phyloP scores from a whole-genome alignment of 2,113 vertebrate species.

The Lota lota region DNA sequence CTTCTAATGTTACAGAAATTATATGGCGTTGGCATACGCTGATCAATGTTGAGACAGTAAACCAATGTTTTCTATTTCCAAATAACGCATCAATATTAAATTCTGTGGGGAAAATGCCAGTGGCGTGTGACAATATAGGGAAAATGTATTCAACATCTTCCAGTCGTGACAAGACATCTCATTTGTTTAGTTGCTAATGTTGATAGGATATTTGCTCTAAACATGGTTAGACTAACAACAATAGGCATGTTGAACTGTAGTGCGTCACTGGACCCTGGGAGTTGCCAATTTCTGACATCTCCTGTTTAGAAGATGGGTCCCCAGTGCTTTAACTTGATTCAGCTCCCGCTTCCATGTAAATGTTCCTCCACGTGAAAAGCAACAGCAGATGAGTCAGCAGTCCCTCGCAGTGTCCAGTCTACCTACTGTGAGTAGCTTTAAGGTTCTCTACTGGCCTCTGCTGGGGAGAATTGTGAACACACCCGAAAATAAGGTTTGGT shows the following conservation, averaged over 20 bases:
- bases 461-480: constrained; percentile 29
- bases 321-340: constrained; percentile 21
- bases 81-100: no score
- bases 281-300: constrained; percentile 3
- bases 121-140: neutral
- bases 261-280: neutral
- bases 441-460: constrained; percentile 53
- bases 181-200: neutral
- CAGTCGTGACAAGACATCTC: neutral
- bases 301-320: constrained; percentile 15
- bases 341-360: constrained; percentile 2
- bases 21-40: no score
- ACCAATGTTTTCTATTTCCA: no score
- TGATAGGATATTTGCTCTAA: neutral
- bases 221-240: neutral
- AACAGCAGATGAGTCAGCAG: constrained; percentile 58
- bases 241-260: neutral
- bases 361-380: no score
- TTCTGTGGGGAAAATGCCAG: no score
- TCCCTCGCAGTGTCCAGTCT: constrained; percentile 28
- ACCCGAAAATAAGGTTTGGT: neutral
- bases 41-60: no score
- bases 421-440: constrained; percentile 2
- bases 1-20: no score
- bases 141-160: neutral